Base-by-base conservation (phyloP, 1,140 invertebrate species). In the Notospermus geniculatus region DNA sequence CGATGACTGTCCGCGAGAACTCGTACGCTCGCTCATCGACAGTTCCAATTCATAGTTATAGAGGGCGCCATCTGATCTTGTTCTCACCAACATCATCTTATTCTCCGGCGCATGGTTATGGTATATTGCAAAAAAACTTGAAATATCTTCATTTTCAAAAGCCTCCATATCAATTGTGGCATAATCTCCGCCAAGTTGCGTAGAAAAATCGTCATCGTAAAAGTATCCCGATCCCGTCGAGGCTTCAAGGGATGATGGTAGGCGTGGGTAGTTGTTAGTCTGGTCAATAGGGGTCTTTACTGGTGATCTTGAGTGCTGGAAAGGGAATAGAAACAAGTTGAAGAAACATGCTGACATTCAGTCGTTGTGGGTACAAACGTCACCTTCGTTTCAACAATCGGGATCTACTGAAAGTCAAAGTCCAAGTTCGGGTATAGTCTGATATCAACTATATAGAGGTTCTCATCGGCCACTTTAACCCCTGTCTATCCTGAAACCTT, bases 141-240 rank as follows among this genome's bases (percentile, higher is more conserved):
- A 50, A 23, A 50, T 50, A n/a, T 50, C 25, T n/a, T 50, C 46
- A 9, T 19, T 23, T 50, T 50, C 19, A n/a, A 50, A 50, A 5
- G 46, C n/a, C 4, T 50, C 46, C 46, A 50, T 50, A n/a, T 50
- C 46, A n/a, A 50, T 50, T 27, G 46, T n/a, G 46, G n/a, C 46
- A n/a, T 50, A 50, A n/a, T 50, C 25, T 4, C 32, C 32, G 32
- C 32, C 32, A 15, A 36, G 32, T 36, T 36, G 32, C n/a, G 46
- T 23, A 19, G 46, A 50, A 27, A 50, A 50, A 50, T 50, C 46
- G n/a, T 50, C 46, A 27, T 50, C 46, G 25, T 50, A 50, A 27
- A 50, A 50, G n/a, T 50, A 50, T 27, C 46, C 46, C 19, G 19
- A 23, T 5, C 46, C 25, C 5, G 46, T 50, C 46, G 46, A 50